Conservation (phyloP, 2,888 invertebrate species). For the Pemphredon lugubris region DNA sequence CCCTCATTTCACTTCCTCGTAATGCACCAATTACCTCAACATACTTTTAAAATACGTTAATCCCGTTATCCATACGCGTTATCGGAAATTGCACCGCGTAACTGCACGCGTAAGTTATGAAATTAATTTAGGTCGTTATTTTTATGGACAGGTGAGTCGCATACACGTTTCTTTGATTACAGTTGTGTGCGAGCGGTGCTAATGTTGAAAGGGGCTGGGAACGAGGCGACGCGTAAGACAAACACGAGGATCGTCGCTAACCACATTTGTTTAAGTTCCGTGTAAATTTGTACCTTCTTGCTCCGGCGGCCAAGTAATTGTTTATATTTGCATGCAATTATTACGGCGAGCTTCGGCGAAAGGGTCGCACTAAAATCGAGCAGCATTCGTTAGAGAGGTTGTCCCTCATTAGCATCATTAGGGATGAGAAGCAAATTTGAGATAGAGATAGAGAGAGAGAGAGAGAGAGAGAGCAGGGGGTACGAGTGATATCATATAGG, state of each 20-base stretch:
- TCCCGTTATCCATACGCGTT: neutral
- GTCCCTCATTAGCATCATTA: slow-evolving; percentile 74
- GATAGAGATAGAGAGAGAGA: slow-evolving; percentile 37
- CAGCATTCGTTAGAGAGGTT: slow-evolving; percentile 56
- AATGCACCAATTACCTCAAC: neutral
- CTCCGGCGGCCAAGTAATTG: slow-evolving; percentile 68
- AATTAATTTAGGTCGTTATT: too few species aligned
- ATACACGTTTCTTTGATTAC: too few species aligned
- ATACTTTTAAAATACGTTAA: neutral
- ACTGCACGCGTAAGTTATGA: neutral
- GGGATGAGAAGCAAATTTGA: slow-evolving; percentile 57
- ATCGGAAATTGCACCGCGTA: neutral
- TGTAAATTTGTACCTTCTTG: slow-evolving; percentile 4
- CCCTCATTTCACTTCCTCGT: neutral
- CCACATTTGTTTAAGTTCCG: neutral
- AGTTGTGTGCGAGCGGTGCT: too few species aligned
- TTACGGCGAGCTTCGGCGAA: slow-evolving; percentile 51
- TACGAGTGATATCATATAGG: slow-evolving; percentile 36
- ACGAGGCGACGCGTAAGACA: too few species aligned
- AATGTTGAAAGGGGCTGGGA: too few species aligned
- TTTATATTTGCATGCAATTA: slow-evolving; percentile 76
- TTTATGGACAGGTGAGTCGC: too few species aligned
- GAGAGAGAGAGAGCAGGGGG: neutral
- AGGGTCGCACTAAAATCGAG: slow-evolving; percentile 62
- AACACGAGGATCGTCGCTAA: neutral